Evolutionary conservation across 2,113 vertebrate genomes (phyloP), one percentile per base, ranked within the genome.

Genomic region (Pterophyllum scalare): DNA sequence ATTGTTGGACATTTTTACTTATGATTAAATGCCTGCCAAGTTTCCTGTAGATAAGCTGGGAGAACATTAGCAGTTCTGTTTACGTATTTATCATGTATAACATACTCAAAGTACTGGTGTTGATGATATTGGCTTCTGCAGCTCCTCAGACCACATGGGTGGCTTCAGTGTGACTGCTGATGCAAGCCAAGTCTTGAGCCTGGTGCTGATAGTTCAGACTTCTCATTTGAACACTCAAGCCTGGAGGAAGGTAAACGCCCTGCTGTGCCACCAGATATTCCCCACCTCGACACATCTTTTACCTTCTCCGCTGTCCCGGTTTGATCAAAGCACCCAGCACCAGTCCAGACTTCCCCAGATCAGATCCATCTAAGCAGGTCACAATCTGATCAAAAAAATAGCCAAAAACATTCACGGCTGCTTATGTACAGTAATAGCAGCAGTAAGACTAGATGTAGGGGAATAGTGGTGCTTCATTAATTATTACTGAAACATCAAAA

Each of bases 121-220:
- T 85, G 74, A 82, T 86, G 75, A 79, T 56, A 59, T 52, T 79
- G 62, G 67, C 15, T 2, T 61, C 43, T 83, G 56, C 62, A 43
- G 87, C 83, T 87, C 28, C 52, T 74, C 11, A 74, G 86, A 91
- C 87, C 90, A 90, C 88, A 91, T 72, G 52, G 22, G 64, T 60
- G 76, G 78, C 31, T 81, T 61, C 28, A 40, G 19, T 10, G 62
- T 81, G 79, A 89, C 85, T 87, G 80, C 86, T 89, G 92, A 93
- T 79, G 22, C 82, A 83, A 92, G 77, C 85, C 93, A 94, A 91
- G 85, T 85, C 81, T 83, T 85, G 79, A 91, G 88, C 88, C 81
- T 33, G 67, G 33, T 75, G 77, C 79, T 89, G 81, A 89, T 76
- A 78, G 83, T 38, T 52, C 79, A 82, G 83, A 72, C 80, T 77